Evolutionary conservation across 2,797 vertebrate genomes (phyloP), one percentile per base, ranked within the genome.

Genomic region (Micromesistius poutassou): DNA sequence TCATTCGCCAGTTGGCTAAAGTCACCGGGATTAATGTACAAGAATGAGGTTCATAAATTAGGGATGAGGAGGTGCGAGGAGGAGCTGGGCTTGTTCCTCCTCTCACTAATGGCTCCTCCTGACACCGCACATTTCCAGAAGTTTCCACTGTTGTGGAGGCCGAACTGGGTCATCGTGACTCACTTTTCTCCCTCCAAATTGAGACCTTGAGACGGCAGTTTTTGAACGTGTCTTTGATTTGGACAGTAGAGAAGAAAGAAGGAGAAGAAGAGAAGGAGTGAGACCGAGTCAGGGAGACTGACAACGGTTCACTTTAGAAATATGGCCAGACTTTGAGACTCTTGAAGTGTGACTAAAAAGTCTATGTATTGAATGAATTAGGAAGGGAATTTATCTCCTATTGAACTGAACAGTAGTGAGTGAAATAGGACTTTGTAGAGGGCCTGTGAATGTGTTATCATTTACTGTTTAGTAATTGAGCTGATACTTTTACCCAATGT

Each of bases 151-250:
- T 81, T 85, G 76, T 81, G 79, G 81, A 79, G 72, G 66, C 77
- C 83, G 73, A 91, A 88, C 74, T 90, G 86, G 87, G 87, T 89
- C 88, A 86, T 16, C 2, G 13, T 83, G 82, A 88, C 80, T 89
- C 79, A 72, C 73, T 80, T 78, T 62, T 84, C 87, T 79, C 75
- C 77, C 73, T 81, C 70, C 50, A 76, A 82, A 89, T n/a, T 81
- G 74, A 77, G 30, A 81, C 77, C 82, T 82, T 77, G 73, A 62
- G 72, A 81, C 76, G 80, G 19, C 31, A 22, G 25, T 74, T 76
- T 55, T 25, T 78, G 0, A 25, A n/a, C 5, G 12, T 25, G 5
- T 31, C 68, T 14, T 5, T 33, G 70, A 5, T 13, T 19, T 33
- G 70, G 30, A 71, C 70, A 71, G 33, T 68, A 9, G 22, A n/a